Base-by-base conservation (phyloP, 2,888 invertebrate species). In the Metacarcinus magister region DNA sequence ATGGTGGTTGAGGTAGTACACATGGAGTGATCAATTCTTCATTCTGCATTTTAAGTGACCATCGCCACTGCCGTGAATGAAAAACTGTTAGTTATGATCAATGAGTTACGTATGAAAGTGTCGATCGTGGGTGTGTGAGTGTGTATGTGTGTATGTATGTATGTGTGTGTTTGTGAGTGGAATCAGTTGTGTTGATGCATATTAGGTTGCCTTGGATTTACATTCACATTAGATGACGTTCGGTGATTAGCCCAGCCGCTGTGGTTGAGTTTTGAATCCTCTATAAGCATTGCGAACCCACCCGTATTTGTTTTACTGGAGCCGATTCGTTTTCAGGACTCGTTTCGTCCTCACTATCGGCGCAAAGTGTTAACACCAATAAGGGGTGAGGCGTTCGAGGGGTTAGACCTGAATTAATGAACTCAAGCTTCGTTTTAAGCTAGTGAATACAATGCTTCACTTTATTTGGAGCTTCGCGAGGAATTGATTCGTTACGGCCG, bases 61-160 rank as follows among this genome's bases (percentile, higher is more conserved):
- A 28, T 7, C 8, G 28, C 28, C 82, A 28, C 82, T 82, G 28
- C 28, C 13, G 28, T 82, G 82, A 82, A 82, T 28, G 4, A 67
- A 67, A 19, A 19, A 67, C n/a, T 13, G 67, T 5, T 19, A 13
- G 28, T 28, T 28, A n/a, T n/a, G 28, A 28, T 82, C 28, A 82
- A 82, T 82, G 82, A 82, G 82, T 19, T 32, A 5, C 8, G 7
- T 82, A n/a, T 82, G 5, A 82, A 82, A 82, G 48, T 32, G 82
- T 82, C 82, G 28, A 7, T 82, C 28, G n/a, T 82, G n/a, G 8
- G 28, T 82, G 82, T 82, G 82, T 91, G 91, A 44, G 91, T 91
- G 91, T 44, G 13, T 67, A 1, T 91, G 91, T 0, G 44, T 5
- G 43, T 90, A 43, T 43, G 90, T 90, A 10, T 90, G 90, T 90